phyloP scores from a whole-genome alignment of 2,113 vertebrate species.

The Australoheros scitulus region DNA sequence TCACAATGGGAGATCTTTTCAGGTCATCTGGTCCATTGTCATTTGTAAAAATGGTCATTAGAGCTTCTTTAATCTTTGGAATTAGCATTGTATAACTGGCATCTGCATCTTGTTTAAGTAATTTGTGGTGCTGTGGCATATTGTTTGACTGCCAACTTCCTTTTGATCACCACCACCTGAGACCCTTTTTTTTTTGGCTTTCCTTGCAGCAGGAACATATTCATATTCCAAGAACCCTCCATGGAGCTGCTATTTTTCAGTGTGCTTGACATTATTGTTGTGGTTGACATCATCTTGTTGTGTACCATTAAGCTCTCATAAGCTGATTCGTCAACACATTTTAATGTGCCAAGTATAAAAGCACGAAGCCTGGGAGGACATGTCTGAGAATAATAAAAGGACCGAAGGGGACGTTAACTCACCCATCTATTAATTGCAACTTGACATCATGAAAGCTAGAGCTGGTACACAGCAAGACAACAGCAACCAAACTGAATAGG shows the following conservation, averaged over 20 bases:
- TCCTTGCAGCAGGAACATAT: neutral
- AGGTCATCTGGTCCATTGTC: neutral
- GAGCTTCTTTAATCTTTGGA: neutral
- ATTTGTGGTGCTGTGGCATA: neutral
- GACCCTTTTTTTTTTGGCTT: neutral
- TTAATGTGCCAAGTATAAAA: constrained; percentile 68
- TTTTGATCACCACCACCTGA: neutral
- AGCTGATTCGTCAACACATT: constrained; percentile 72
- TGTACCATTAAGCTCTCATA: constrained; percentile 60
- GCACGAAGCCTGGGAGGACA: constrained; percentile 44
- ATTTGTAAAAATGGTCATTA: neutral
- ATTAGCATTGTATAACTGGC: neutral
- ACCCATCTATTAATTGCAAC: constrained; percentile 55
- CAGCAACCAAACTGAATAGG: constrained; percentile 14
- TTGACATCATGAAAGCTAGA: constrained; percentile 36
- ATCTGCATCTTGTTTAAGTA: neutral
- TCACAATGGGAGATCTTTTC: neutral
- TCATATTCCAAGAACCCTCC: constrained; percentile 9
- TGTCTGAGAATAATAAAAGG: constrained; percentile 47
- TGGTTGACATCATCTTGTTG: constrained; percentile 60
- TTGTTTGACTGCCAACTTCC: neutral
- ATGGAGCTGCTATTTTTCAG: constrained; percentile 18
- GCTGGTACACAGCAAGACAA: constrained; percentile 6
- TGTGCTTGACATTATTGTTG: constrained; percentile 38
- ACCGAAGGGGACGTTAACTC: constrained; percentile 52